Conservation (phyloP, 2,888 invertebrate species). For the Pocota personata region DNA sequence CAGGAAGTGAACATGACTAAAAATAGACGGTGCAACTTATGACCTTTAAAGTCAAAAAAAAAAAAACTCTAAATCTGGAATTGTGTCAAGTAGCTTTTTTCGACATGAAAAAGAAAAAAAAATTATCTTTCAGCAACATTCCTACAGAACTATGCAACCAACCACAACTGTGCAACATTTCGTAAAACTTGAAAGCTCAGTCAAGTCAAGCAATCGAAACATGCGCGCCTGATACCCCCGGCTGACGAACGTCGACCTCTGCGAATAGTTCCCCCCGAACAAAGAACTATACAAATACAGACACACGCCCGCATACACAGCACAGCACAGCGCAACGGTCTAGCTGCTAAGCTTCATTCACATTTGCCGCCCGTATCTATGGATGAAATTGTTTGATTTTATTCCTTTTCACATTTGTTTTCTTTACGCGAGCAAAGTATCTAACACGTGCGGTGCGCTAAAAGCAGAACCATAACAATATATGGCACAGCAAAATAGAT, state of each 20-base stretch:
- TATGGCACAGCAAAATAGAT: background rate
- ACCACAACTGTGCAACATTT: constrained; percentile 9
- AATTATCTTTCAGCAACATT: background rate
- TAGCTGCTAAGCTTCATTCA: constrained; percentile 24
- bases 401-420: constrained; percentile 12
- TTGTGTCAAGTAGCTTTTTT: background rate
- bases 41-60: background rate
- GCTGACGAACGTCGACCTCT: constrained; percentile 13
- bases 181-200: constrained; percentile 25
- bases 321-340: background rate
- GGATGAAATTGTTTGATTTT: background rate
- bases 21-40: constrained; percentile 37
- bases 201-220: constrained; percentile 11
- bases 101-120: background rate
- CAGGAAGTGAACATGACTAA: constrained; percentile 18
- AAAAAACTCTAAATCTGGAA: background rate
- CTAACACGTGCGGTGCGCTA: constrained; percentile 63
- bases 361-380: constrained; percentile 29
- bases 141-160: background rate
- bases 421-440: constrained; percentile 35
- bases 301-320: background rate
- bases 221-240: constrained; percentile 41
- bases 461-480: constrained; percentile 32
- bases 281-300: background rate
- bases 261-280: background rate